Evolutionary conservation across 2,797 vertebrate genomes (phyloP).

Genomic region (Saxicola maurus): DNA sequence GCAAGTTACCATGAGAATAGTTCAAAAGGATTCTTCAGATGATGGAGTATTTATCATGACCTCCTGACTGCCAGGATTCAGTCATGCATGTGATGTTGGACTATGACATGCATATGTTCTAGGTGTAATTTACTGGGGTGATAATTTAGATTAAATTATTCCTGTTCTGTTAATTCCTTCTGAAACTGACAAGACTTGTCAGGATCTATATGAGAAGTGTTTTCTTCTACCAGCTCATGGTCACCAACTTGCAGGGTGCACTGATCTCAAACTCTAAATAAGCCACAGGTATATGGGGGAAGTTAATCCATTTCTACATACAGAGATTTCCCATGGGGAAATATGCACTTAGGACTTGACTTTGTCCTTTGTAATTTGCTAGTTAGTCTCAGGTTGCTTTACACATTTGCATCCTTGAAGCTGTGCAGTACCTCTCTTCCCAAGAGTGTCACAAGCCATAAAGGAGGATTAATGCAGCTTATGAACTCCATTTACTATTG

Average conservation of each 20-base stretch:
- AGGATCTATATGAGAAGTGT: background rate
- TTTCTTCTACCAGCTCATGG: background rate
- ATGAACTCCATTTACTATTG: constrained; percentile 1
- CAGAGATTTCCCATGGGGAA: background rate
- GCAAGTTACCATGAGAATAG: background rate
- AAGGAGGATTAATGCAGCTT: constrained; percentile 7
- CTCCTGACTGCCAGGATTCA: background rate
- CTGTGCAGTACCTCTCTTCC: background rate
- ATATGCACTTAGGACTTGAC: background rate
- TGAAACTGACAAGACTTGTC: background rate
- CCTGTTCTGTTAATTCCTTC: background rate
- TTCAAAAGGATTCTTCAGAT: background rate
- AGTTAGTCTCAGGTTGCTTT: background rate
- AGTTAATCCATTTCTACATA: background rate
- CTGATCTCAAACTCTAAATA: background rate
- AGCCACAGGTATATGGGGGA: background rate
- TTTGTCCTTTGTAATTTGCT: background rate
- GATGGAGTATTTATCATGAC: background rate
- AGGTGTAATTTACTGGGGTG: background rate
- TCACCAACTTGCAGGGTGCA: background rate
- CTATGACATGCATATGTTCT: background rate
- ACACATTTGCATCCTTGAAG: background rate
- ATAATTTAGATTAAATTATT: background rate
- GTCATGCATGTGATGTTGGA: background rate
- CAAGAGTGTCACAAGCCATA: background rate